These are phyloP conservation scores for Euspilapteryx auroguttella DNA, from an alignment of 2,888 invertebrate species.

Conservation along the genomic window DNA sequence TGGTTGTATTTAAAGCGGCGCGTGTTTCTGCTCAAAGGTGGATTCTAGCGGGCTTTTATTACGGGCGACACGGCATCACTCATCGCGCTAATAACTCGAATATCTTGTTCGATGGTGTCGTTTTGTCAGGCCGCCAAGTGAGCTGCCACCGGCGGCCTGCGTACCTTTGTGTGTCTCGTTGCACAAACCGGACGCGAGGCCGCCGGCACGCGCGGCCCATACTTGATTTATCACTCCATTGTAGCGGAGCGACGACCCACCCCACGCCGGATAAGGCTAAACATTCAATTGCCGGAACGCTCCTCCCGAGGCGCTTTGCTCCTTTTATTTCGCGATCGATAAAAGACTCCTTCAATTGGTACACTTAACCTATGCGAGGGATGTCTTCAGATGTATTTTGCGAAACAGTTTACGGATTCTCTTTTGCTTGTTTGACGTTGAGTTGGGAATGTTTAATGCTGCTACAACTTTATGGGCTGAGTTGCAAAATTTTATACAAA, in stretches of 20 bases:
- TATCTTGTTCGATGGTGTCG: slow-evolving; percentile 4
- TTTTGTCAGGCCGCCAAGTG: slow-evolving; percentile 42
- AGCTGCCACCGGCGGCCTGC: too few species aligned
- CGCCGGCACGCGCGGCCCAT: slow-evolving; percentile 48
- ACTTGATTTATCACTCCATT: slow-evolving; percentile 60
- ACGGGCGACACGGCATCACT: slow-evolving; percentile 49
- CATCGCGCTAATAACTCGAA: slow-evolving; percentile 40
- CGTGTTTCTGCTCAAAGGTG: slow-evolving; percentile 36
- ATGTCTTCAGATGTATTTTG: too few species aligned
- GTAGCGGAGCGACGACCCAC: slow-evolving; percentile 46
- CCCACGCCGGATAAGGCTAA: slow-evolving; percentile 50
- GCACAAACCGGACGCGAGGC: slow-evolving; percentile 7
- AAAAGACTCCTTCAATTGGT: slow-evolving; percentile 13
- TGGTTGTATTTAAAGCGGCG: slow-evolving; percentile 44
- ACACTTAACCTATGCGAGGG: too few species aligned
- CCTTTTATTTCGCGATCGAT: slow-evolving; percentile 34
- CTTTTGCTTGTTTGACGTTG: too few species aligned
- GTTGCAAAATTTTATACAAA: too few species aligned
- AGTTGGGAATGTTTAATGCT: too few species aligned
- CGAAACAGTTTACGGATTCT: too few species aligned
- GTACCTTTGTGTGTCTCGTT: too few species aligned
- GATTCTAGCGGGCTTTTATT: slow-evolving; percentile 41
- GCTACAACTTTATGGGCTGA: too few species aligned
- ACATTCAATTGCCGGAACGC: slow-evolving; percentile 55
- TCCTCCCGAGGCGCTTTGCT: slow-evolving; percentile 44